Evolutionary conservation across 1,140 invertebrate species (phyloP), one percentile per base, ranked within the genome.

Genomic region (Drosophila yakuba): DNA sequence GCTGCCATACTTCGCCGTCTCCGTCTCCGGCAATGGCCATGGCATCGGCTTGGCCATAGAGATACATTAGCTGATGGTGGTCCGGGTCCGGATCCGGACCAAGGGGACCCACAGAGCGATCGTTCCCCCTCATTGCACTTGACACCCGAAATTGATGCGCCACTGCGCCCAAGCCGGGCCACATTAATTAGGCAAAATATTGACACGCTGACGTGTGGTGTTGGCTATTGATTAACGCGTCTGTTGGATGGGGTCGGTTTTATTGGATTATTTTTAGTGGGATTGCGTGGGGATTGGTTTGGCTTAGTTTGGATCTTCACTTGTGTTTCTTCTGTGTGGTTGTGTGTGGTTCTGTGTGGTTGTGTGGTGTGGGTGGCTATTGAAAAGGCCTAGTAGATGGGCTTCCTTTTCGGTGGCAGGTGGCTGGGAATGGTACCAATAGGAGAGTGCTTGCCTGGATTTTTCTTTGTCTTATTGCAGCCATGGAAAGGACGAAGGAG

Each of bases 161-260:
- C 32, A 71, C 36, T 61, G 80, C 71, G 44, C 45, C 59, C 71
- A 43, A 63, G 66, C 63, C 76, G 64, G 61, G 66, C 75, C 83
- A 83, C 83, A 86, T 88, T 83, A 89, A 89, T 88, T 88, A 89
- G 84, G 72, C 83, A 83, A 83, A 83, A 88, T 88, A 88, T 89
- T 89, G 83, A 83, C 85, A 88, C 38, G 60, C 50, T 59, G 85
- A 88, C 59, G 61, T 83, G 61, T 90, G 62, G 76, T 74, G 76
- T 67, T 67, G 73, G 39, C 72, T 76, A 77, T 84, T 88, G 83
- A 80, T 82, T 78, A 64, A 85, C 82, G 79, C 48, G 28, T 51
- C 50, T 47, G 35, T n/a, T 28, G 20, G 43, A 47, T 61, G 51
- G 56, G 58, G 58, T 36, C 41, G 64, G 67, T 77, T 81, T 74